A percentile compares a stretch with the other conserved stretches of the same genome.
Conservation (phyloP, 2,888 invertebrate genomes). For the Drosophila anomelani region DNA sequence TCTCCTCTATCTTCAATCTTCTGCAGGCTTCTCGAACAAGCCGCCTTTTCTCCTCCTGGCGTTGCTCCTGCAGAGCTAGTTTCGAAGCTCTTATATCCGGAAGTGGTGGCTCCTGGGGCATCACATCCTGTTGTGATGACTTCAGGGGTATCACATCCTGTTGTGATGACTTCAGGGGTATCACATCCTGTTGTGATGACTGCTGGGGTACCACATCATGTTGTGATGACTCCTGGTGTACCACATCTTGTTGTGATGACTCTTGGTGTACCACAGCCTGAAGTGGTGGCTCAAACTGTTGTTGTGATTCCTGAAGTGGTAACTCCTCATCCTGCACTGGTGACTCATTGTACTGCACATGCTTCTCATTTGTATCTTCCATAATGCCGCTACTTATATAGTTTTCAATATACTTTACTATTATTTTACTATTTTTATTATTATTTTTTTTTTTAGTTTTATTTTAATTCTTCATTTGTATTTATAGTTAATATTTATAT, state of each 20-base stretch:
- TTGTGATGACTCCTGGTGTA: not conserved
- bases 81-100: too few relatives aligned
- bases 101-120: not conserved
- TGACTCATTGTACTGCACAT: not conserved
- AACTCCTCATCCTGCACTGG: not conserved
- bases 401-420: not conserved
- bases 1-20: not conserved
- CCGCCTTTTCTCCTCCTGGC: not conserved
- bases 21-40: not conserved
- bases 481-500: not conserved
- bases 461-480: too few relatives aligned
- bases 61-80: too few relatives aligned
- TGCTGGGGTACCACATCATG: not conserved
- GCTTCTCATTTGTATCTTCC: not conserved
- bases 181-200: too few relatives aligned
- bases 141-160: not conserved
- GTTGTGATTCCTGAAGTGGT: not conserved
- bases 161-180: not conserved
- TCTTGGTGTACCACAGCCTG: not conserved
- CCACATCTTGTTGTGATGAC: not conserved
- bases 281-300: not conserved
- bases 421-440: too few relatives aligned
- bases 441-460: too few relatives aligned
- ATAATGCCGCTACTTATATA: not conserved
- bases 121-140: not conserved